Evolutionary conservation across 2,888 invertebrate genomes (phyloP).

Genomic region (Scaptomyza caliginosa): DNA sequence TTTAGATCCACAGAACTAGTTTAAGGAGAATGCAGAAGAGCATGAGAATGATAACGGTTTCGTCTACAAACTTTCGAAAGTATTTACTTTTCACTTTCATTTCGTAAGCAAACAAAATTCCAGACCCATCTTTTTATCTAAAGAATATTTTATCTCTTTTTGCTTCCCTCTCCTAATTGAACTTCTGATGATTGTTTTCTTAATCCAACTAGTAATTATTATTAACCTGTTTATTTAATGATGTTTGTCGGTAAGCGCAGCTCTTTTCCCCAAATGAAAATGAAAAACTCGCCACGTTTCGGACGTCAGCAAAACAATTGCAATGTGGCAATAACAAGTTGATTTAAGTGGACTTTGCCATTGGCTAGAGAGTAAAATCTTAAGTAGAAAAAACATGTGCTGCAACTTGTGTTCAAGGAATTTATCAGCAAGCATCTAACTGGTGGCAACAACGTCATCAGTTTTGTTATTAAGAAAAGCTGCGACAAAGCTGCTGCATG

Average conservation of each 20-base stretch:
- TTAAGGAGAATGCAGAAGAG: too few relatives aligned
- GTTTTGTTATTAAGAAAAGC: slow-evolving; percentile 37
- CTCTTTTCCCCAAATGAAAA: slow-evolving; percentile 66
- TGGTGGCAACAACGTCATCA: slow-evolving; percentile 29
- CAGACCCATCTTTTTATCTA: too few relatives aligned
- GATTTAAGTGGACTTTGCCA: slow-evolving; percentile 34
- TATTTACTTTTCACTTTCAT: too few relatives aligned
- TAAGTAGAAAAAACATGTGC: slow-evolving; percentile 64
- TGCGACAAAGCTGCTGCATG: slow-evolving; percentile 18
- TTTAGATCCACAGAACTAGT: too few relatives aligned
- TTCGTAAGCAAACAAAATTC: too few relatives aligned
- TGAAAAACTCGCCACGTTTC: slow-evolving; percentile 63
- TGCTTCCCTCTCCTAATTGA: too few relatives aligned
- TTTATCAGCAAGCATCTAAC: slow-evolving; percentile 42
- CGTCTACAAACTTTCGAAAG: too few relatives aligned
- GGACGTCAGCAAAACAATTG: slow-evolving; percentile 41
- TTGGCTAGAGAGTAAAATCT: slow-evolving; percentile 72
- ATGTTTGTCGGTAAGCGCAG: slow-evolving; percentile 12
- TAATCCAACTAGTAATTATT: too few relatives aligned
- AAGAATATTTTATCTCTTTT: too few relatives aligned
- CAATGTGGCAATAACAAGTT: slow-evolving; percentile 56
- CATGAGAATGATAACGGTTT: too few relatives aligned
- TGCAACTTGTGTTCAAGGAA: slow-evolving; percentile 47
- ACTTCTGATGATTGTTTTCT: too few relatives aligned
- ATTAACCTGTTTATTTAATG: neutral